Evolutionary conservation across 2,888 invertebrate species (phyloP).

Genomic region (Dicyrtomina minuta): DNA sequence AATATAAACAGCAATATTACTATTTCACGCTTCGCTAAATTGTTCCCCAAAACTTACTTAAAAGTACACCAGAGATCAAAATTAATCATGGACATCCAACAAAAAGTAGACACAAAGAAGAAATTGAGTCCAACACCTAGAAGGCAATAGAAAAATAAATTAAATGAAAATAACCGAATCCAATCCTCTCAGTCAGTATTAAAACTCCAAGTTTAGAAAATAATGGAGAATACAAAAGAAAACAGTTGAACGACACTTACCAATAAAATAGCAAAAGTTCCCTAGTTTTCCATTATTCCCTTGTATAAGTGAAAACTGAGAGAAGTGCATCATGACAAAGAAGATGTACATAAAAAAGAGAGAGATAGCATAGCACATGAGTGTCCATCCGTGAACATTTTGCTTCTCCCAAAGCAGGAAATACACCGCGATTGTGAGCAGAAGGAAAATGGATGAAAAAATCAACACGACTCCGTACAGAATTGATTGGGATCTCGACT

Average conservation of each 20-base stretch:
- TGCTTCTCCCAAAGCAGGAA: constrained; percentile 48
- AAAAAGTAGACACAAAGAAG: constrained; percentile 43
- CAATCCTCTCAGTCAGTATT: too few species aligned
- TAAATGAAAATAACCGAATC: too few species aligned
- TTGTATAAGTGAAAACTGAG: constrained; percentile 1
- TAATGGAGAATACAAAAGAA: not conserved
- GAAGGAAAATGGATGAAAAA: constrained; percentile 46
- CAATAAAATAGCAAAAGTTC: constrained; percentile 40
- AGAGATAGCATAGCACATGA: constrained; percentile 18
- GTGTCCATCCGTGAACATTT: constrained; percentile 46
- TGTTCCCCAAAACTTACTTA: constrained; percentile 41
- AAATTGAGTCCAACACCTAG: constrained; percentile 47
- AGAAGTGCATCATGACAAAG: constrained; percentile 40
- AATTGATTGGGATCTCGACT: constrained; percentile 14
- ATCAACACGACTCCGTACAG: constrained; percentile 49
- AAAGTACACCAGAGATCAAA: constrained; percentile 50
- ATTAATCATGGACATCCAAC: constrained; percentile 47
- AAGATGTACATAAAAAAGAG: constrained; percentile 49
- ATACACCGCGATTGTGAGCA: constrained; percentile 48
- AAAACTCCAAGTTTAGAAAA: too few species aligned
- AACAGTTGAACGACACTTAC: constrained; percentile 20
- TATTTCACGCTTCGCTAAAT: too few species aligned
- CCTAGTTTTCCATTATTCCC: constrained; percentile 16
- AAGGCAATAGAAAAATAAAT: constrained; percentile 10
- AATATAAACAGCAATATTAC: too few species aligned